These are phyloP conservation scores for Leptopilina boulardi DNA, from an alignment of 1,140 invertebrate genomes.

Conservation along the genomic window DNA sequence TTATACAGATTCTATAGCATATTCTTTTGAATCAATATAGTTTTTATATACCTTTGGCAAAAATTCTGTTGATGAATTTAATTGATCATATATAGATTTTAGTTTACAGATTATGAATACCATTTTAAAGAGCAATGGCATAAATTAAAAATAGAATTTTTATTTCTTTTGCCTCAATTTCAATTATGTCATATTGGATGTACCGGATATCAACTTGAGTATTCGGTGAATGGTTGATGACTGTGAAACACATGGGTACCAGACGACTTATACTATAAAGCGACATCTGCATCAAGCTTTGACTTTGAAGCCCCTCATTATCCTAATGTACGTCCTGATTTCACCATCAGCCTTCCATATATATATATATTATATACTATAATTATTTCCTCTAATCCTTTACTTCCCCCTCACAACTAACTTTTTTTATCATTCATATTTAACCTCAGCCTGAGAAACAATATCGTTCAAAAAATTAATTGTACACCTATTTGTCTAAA, in stretches of 20 bases:
- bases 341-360: neutral
- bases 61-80: no score
- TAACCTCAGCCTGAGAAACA: neutral
- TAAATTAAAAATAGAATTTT: neutral
- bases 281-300: constrained; percentile 27
- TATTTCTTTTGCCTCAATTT: neutral
- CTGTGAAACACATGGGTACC: constrained; percentile 30
- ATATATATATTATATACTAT: neutral
- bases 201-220: neutral
- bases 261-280: constrained; percentile 30
- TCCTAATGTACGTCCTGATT: constrained; percentile 12
- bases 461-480: no score
- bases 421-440: neutral
- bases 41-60: no score
- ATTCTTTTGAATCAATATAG: no score
- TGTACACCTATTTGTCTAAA: no score
- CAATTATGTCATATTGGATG: constrained; percentile 3
- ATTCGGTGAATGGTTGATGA: constrained; percentile 16
- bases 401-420: neutral
- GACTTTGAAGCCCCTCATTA: constrained; percentile 19
- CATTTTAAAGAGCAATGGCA: no score
- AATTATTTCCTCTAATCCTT: constrained; percentile 19
- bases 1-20: no score
- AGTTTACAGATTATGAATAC: no score
- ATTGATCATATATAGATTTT: no score